Evolutionary conservation across 2,888 invertebrate genomes (phyloP).

Genomic region (Parnassius smintheus): DNA sequence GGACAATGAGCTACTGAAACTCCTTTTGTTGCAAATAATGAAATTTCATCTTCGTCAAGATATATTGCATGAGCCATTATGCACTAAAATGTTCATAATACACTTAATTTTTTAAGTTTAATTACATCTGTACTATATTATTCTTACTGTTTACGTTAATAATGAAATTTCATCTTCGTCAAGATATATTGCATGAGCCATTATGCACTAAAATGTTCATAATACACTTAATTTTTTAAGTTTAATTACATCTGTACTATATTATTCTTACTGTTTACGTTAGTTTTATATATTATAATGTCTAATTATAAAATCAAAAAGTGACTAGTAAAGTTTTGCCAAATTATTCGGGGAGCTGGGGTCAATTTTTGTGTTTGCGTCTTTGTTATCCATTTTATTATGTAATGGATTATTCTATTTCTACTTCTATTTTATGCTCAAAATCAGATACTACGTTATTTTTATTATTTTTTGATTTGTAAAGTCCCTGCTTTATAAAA

Average conservation of each 20-base stretch:
- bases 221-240: background rate
- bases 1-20: conserved; percentile 93
- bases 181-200: conserved; percentile 92
- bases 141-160: conserved; percentile 63
- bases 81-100: conserved; percentile 56
- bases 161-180: conserved; percentile 85
- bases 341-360: too few species aligned
- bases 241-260: too few species aligned
- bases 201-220: conserved; percentile 75
- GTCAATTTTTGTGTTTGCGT: too few species aligned
- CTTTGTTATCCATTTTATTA: too few species aligned
- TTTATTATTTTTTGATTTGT: too few species aligned
- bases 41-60: conserved; percentile 85
- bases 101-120: background rate
- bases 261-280: too few species aligned
- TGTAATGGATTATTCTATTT: too few species aligned
- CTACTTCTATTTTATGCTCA: too few species aligned
- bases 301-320: background rate
- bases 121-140: too few species aligned
- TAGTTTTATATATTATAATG: background rate
- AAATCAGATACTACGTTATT: too few species aligned
- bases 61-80: conserved; percentile 93
- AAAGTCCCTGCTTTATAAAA: background rate
- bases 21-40: conserved; percentile 80
- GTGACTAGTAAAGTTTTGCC: too few species aligned